Evolutionary conservation across 1,140 invertebrate genomes (phyloP).

Genomic region (Danaus plexippus): DNA sequence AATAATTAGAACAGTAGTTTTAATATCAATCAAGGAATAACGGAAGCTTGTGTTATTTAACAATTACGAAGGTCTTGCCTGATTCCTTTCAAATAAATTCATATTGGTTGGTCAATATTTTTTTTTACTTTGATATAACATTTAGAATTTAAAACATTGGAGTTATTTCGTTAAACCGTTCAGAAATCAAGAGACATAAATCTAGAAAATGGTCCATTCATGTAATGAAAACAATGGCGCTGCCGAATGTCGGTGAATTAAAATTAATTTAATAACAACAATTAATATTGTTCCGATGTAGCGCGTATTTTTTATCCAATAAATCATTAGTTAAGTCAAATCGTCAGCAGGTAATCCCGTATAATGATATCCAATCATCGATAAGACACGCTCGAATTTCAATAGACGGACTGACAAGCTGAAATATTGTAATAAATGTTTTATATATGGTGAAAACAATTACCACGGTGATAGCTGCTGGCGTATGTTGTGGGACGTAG

Average conservation of each 20-base stretch:
- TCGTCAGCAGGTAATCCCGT: conserved; percentile 27
- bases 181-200: too few relatives aligned
- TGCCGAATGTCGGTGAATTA: conserved; percentile 1
- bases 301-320: neutral
- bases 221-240: neutral
- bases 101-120: too few relatives aligned
- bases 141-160: too few relatives aligned
- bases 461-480: conserved; percentile 22
- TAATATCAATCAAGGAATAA: too few relatives aligned
- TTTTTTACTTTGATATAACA: too few relatives aligned
- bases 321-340: conserved; percentile 21
- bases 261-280: neutral
- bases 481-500: conserved; percentile 19
- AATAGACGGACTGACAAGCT: conserved; percentile 61
- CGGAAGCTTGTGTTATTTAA: too few relatives aligned
- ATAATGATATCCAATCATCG: conserved; percentile 60
- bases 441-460: conserved; percentile 54
- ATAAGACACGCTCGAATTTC: conserved; percentile 63
- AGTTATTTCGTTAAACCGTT: too few relatives aligned
- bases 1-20: too few relatives aligned
- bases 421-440: conserved; percentile 63
- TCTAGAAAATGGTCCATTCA: too few relatives aligned
- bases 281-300: too few relatives aligned
- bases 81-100: too few relatives aligned
- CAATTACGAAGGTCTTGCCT: too few relatives aligned